A percentile compares a stretch with the other conserved stretches of the same genome.
phyloP scores from a whole-genome alignment of 1,140 invertebrate species.

The Drosophila persimilis region DNA sequence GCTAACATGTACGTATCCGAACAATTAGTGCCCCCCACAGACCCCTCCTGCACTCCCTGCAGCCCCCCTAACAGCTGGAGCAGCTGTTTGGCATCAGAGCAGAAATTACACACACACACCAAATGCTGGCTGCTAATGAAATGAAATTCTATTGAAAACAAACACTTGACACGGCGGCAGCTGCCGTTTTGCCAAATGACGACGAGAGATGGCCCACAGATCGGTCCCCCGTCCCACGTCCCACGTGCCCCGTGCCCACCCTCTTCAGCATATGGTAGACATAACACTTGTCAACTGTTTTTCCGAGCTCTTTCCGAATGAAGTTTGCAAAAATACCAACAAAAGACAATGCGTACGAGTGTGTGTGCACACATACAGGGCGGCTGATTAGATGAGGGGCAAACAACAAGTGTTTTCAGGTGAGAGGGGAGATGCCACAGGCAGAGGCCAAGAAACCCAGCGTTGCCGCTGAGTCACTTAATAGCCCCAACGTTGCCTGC shows the following conservation, averaged over 20 bases:
- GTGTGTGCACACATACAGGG: neutral
- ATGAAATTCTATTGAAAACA: constrained; percentile 81
- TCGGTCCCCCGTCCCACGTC: constrained; percentile 6
- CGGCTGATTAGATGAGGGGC: constrained; percentile 13
- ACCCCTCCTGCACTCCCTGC: neutral
- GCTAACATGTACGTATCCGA: constrained; percentile 57
- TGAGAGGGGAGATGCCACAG: constrained; percentile 19
- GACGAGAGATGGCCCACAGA: constrained; percentile 63
- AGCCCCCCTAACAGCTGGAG: constrained; percentile 20
- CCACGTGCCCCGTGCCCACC: neutral
- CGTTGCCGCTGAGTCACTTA: constrained; percentile 64
- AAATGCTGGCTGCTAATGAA: constrained; percentile 62
- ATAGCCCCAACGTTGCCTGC: constrained; percentile 50
- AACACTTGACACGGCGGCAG: constrained; percentile 76
- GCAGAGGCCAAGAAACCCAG: constrained; percentile 6
- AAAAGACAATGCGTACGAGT: constrained; percentile 13
- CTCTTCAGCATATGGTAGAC: constrained; percentile 12
- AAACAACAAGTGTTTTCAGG: constrained; percentile 73
- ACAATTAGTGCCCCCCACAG: constrained; percentile 14
- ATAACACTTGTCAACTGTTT: constrained; percentile 47
- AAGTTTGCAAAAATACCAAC: constrained; percentile 29
- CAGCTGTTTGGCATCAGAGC: constrained; percentile 73
- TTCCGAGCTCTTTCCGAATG: constrained; percentile 32
- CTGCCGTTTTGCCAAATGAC: constrained; percentile 55
- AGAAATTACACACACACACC: constrained; percentile 57